Percentiles rank a stretch among this genome's conserved stretches.
These are phyloP conservation scores for Phyllotreta striolata DNA, from an alignment of 2,888 invertebrate genomes.

Conservation along the genomic window DNA sequence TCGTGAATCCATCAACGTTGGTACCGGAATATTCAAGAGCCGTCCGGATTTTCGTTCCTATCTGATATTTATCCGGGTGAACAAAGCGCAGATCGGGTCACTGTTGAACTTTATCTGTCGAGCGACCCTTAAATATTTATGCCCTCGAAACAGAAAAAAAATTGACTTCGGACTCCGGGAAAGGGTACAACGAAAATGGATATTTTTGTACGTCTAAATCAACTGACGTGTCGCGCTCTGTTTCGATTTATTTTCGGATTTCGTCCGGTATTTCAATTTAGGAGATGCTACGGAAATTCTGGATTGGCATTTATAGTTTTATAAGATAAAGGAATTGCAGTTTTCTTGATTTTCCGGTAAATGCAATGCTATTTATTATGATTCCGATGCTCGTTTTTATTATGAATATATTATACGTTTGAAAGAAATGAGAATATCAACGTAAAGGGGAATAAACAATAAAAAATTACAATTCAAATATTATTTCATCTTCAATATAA, in stretches of 20 bases:
- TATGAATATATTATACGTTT: no score
- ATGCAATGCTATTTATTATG: no score
- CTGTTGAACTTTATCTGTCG: constrained; percentile 33
- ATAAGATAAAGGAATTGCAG: no score
- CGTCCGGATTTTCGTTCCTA: constrained; percentile 21
- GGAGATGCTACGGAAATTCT: neutral
- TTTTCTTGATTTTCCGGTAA: no score
- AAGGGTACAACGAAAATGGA: constrained; percentile 34
- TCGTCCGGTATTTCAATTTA: constrained; percentile 8
- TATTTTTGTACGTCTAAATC: constrained; percentile 33
- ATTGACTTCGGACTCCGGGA: constrained; percentile 28
- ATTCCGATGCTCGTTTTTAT: no score
- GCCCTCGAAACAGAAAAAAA: constrained; percentile 29
- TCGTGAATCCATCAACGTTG: constrained; percentile 22
- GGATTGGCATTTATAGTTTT: no score
- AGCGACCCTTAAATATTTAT: constrained; percentile 36
- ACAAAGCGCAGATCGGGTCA: constrained; percentile 33
- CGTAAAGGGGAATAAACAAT: no score
- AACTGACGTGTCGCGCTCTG: constrained; percentile 27
- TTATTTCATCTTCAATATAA: no score
- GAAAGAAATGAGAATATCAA: no score
- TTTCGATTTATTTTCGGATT: constrained; percentile 29
- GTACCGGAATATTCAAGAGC: constrained; percentile 28
- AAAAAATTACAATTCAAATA: no score
- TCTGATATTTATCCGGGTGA: constrained; percentile 27